Evolutionary conservation across 2,113 vertebrate species (phyloP), one percentile per base, ranked within the genome.

Genomic region (Clinocottus analis): DNA sequence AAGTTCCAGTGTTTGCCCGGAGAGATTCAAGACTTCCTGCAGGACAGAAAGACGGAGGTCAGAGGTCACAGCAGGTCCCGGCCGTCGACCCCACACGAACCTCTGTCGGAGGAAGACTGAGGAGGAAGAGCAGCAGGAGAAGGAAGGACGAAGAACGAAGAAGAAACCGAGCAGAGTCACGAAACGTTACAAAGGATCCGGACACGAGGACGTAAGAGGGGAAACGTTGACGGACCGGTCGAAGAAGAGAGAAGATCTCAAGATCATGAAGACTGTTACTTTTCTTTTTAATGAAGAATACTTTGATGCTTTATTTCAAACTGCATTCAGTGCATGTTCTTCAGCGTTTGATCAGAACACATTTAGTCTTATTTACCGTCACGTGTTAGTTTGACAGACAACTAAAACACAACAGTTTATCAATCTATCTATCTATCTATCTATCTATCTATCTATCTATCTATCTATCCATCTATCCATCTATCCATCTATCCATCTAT

Each of bases 1-100:
- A 98, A 97, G 94, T 97, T 99, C 91, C 96, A 96, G 81, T 90
- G 96, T 88, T 94, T 99, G 89, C 97, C 97, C 4, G 94, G 97
- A 89, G 97, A 99, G 94, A 98, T 99, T 79, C 86, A 94, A 87
- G 97, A 97, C 87, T 99, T 98, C 4, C 96, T 99, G 83, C 97
- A 97, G 92, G 96, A 98, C 86, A 92, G 92, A 85, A 93, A 90
- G 85, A 4, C 72, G 2, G 91, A 91, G 85, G 76, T 72, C 47
- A 80, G 90, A 84, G 82, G 85, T 76, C 83, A 87, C 41, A 90
- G 88, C 86, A 87, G 85, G 84, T 90, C 91, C 49, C 79, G 90
- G 5, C 62, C 90, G 0, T 86, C 86, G 0, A 92, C 88, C 21
- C 93, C 91, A 1, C 90, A 92, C 2, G 90, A 94, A 7, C 31